Evolutionary conservation across 2,888 invertebrate genomes (phyloP), one percentile per base, ranked within the genome.

Genomic region (Orthosia incerta): DNA sequence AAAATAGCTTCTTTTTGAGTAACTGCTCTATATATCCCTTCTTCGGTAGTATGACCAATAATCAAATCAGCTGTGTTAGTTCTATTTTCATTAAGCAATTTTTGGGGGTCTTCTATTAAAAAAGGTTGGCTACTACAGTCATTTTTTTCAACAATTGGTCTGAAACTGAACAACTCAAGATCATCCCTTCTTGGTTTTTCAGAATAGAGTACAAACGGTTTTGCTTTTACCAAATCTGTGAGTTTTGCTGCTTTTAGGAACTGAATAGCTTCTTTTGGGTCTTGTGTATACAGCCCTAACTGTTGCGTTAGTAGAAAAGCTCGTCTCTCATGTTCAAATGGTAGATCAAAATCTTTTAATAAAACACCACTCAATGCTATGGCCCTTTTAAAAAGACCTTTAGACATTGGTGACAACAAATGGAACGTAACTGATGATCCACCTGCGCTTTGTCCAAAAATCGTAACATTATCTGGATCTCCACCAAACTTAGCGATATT

Each of bases 31-130:
- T 62, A 62, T 23, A 56, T 3, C 3, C 97, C 97, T 93, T 98
- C 98, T 67, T 97, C 96, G 0, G 96, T 95, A 45, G 97, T 98
- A 13, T 97, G 88, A 16, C 98, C 98, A 50, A 97, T 94, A 90
- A 98, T 97, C 91, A 97, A 96, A 0, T 98, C 98, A 2, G 97
- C 94, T 18, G 68, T 65, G 26, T 86, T 82, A 15, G 96, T 87
- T 26, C 91, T 92, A 39, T 97, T 97, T 20, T 93, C 89, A 85
- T 64, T 80, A 48, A 81, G 76, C 55, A 67, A 51, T 64, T 82
- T 55, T 46, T 78, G 63, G 7, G 88, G 84, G 13, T 84, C 59
- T 70, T 86, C 80, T 12, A 75, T 76, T 13, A 90, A 64, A 59
- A 89, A 90, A 23, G 84, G 76, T 16, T 84, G 69, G 48, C 55